A percentile compares a stretch with the other conserved stretches of the same genome.
Conservation (phyloP, 2,888 invertebrate genomes). For the Chaetogeoica ovagalla region DNA sequence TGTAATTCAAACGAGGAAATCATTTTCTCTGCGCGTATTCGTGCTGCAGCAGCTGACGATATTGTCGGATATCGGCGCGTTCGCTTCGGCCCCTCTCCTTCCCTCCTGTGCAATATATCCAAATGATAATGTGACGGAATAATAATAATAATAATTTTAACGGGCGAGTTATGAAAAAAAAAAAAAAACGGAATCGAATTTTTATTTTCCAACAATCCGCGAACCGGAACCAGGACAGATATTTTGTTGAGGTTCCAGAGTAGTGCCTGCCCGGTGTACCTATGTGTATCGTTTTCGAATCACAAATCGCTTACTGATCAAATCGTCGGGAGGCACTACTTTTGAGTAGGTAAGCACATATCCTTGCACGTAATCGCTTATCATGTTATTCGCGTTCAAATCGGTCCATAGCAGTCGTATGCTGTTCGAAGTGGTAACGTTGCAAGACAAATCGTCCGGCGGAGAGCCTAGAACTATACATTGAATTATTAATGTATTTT, state of each 20-base stretch:
- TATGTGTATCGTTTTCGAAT: too few relatives aligned
- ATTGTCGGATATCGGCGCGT: neutral
- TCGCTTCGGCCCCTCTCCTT: too few relatives aligned
- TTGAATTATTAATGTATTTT: neutral
- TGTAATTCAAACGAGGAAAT: slow-evolving; percentile 3
- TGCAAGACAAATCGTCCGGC: slow-evolving; percentile 42
- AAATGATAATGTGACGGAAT: too few relatives aligned
- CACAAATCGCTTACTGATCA: slow-evolving; percentile 31
- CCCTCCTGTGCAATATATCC: too few relatives aligned
- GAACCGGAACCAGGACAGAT: too few relatives aligned
- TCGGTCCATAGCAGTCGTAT: slow-evolving; percentile 39
- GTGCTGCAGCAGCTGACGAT: too few relatives aligned
- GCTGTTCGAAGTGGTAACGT: slow-evolving; percentile 38
- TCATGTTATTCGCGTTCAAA: slow-evolving; percentile 32
- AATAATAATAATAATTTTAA: too few relatives aligned
- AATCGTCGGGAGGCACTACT: slow-evolving; percentile 28
- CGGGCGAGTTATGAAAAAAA: too few relatives aligned
- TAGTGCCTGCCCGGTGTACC: too few relatives aligned
- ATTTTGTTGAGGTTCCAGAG: too few relatives aligned
- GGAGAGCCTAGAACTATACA: slow-evolving; percentile 36
- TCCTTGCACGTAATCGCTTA: slow-evolving; percentile 33
- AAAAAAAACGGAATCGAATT: too few relatives aligned
- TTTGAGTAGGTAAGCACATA: slow-evolving; percentile 38
- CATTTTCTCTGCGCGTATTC: neutral
- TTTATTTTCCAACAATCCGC: too few relatives aligned